Evolutionary conservation across 2,113 vertebrate species (phyloP).

Genomic region (Gymnogyps californianus): DNA sequence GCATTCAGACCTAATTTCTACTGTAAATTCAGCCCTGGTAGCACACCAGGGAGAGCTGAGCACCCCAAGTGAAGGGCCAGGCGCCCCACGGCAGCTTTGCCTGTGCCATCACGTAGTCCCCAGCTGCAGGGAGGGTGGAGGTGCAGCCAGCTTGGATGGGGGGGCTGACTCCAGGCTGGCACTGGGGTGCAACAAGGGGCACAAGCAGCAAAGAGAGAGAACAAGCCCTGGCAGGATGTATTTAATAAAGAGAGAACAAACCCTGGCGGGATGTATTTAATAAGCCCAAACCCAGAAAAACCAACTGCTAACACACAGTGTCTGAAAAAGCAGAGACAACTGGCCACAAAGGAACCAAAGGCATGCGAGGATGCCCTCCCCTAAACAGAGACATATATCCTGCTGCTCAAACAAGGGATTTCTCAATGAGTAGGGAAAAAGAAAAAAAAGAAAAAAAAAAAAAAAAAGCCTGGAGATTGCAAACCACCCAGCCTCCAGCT

Average conservation of each 20-base stretch:
- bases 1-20: not conserved
- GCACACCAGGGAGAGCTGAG: not conserved
- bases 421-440: not conserved
- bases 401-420: not conserved
- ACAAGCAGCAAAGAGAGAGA: not conserved
- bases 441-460: not conserved
- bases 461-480: not conserved
- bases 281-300: not conserved
- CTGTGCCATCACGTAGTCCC: rapidly evolving
- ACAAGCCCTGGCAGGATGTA: not conserved
- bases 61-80: not conserved
- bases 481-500: not conserved
- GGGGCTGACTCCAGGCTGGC: not conserved
- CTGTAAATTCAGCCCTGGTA: not conserved
- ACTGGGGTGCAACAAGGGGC: not conserved
- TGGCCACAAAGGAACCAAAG: not conserved
- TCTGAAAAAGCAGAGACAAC: not conserved
- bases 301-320: rapidly evolving
- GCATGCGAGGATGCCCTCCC: not conserved
- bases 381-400: not conserved
- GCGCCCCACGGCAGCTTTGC: not conserved
- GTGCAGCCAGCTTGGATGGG: not conserved
- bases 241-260: not conserved
- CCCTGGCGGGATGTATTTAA: not conserved
- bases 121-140: not conserved